Conservation (phyloP, 2,888 invertebrate species). For the Trachelus tabidus region DNA sequence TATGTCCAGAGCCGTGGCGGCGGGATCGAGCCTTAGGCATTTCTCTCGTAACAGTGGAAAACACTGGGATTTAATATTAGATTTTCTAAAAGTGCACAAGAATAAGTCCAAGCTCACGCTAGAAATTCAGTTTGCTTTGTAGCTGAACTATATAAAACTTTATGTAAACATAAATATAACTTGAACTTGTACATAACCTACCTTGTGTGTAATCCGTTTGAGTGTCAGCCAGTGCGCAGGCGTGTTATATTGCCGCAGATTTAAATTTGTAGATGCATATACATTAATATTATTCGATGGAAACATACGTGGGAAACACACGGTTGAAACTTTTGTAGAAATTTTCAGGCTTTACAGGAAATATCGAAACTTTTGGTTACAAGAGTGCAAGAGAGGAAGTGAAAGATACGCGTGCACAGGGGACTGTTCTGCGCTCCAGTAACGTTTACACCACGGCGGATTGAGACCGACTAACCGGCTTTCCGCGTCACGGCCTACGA, state of each 20-base stretch:
- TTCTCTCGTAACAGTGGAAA: not conserved
- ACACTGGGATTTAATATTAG: not conserved
- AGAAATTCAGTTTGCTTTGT: not conserved
- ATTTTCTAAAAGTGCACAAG: not conserved
- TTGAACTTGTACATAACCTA: not conserved
- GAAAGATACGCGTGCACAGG: not conserved
- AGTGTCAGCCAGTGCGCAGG: not conserved
- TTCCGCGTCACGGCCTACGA: constrained; percentile 51
- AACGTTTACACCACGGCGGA: constrained; percentile 37
- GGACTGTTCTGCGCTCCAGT: not conserved
- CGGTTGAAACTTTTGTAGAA: not conserved
- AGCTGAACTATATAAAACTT: not conserved
- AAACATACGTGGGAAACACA: not conserved
- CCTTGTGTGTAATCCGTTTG: not conserved
- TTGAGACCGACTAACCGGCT: constrained; percentile 60
- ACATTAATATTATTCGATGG: not conserved
- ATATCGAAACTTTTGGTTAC: not conserved
- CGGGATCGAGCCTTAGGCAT: too few species aligned
- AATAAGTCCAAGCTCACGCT: not conserved
- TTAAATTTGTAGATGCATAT: not conserved
- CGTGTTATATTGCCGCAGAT: not conserved
- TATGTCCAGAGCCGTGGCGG: too few species aligned
- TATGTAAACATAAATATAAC: not conserved
- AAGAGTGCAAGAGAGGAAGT: not conserved
- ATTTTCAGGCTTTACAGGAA: not conserved